Evolutionary conservation across 2,113 vertebrate species (phyloP).

Genomic region (Pao palembangensis): DNA sequence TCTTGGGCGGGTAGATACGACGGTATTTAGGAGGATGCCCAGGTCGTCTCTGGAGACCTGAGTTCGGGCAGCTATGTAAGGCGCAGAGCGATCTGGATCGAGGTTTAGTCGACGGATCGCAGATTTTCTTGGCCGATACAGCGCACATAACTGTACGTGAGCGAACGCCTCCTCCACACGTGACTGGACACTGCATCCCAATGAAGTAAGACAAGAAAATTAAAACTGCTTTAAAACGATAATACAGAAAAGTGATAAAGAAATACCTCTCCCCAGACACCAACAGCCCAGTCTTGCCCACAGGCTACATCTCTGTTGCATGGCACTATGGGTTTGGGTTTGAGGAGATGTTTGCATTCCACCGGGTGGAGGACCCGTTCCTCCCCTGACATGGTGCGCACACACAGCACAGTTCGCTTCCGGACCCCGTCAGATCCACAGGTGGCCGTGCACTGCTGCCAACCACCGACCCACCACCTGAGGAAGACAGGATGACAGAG

Average conservation of each 20-base stretch:
- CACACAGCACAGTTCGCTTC: constrained; percentile 88
- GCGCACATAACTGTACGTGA: constrained; percentile 83
- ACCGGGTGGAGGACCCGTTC: constrained; percentile 83
- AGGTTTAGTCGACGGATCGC: constrained; percentile 81
- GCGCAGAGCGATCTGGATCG: constrained; percentile 87
- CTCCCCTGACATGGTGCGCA: constrained; percentile 84
- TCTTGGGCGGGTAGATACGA: constrained; percentile 40
- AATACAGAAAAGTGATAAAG: neutral
- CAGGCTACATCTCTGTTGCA: constrained; percentile 91
- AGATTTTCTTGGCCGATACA: constrained; percentile 73
- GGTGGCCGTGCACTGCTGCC: constrained; percentile 87
- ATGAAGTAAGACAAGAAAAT: neutral
- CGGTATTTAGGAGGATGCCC: constrained; percentile 44
- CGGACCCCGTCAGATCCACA: constrained; percentile 86
- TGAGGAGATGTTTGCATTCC: constrained; percentile 87
- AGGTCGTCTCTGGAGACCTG: constrained; percentile 55
- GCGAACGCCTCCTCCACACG: constrained; percentile 88
- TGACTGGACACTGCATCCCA: constrained; percentile 85
- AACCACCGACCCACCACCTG: constrained; percentile 97
- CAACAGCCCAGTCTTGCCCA: constrained; percentile 87
- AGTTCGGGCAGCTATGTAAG: constrained; percentile 84
- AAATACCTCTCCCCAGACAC: constrained; percentile 87
- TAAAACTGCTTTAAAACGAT: neutral
- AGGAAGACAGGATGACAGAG: neutral
- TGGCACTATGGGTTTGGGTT: constrained; percentile 83